phyloP scores from a whole-genome alignment of 2,888 invertebrate genomes.

The Autographa pulchrina region DNA sequence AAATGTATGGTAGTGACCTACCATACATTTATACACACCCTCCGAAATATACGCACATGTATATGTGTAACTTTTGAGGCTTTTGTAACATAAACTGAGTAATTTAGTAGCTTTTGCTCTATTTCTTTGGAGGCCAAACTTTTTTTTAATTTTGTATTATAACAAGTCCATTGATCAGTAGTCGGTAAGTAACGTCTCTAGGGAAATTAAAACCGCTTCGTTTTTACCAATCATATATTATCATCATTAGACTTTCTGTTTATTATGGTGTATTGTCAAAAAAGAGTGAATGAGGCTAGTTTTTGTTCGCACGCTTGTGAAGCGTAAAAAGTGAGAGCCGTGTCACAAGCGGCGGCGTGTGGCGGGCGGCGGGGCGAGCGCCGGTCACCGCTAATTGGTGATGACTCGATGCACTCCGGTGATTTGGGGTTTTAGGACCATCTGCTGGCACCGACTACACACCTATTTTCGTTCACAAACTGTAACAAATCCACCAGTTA shows the following conservation, averaged over 20 bases:
- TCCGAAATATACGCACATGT: background rate
- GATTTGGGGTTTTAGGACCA: constrained; percentile 20
- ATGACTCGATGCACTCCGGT: constrained; percentile 20
- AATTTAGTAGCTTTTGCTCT: background rate
- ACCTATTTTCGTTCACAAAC: background rate
- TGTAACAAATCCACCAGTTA: background rate
- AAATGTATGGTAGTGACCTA: background rate
- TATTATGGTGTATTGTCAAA: background rate
- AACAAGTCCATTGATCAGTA: no score
- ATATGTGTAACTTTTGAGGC: background rate
- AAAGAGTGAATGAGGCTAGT: constrained; percentile 21
- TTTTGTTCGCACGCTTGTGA: constrained; percentile 35
- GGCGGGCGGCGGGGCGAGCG: constrained; percentile 12
- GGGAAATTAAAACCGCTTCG: background rate
- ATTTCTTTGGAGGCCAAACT: background rate
- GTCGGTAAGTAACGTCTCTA: no score
- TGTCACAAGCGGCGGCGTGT: background rate
- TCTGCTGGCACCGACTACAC: background rate
- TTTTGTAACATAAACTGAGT: background rate
- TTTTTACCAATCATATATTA: background rate
- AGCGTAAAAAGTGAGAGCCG: constrained; percentile 40
- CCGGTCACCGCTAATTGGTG: constrained; percentile 9
- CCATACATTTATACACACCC: no score
- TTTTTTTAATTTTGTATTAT: no score
- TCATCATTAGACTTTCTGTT: constrained; percentile 12